Conservation (phyloP, 2,888 invertebrate genomes). For the Calliscelio sp. region DNA sequence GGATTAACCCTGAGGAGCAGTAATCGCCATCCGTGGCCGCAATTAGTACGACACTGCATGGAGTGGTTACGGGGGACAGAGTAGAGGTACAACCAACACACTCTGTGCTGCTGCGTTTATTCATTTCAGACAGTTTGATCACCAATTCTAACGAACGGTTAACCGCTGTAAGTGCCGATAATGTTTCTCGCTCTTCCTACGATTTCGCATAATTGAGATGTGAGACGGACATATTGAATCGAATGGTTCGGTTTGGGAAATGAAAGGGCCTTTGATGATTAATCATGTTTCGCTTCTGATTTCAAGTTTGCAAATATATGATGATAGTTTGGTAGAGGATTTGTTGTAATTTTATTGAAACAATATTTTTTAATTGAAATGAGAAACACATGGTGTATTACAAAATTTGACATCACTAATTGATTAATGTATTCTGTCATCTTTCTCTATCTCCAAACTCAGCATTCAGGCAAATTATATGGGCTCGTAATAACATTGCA, state of each 20-base stretch:
- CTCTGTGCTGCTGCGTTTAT: constrained; percentile 58
- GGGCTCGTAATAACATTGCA: constrained; percentile 15
- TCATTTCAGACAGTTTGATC: constrained; percentile 81
- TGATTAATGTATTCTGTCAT: too few relatives aligned
- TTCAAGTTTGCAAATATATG: too few relatives aligned
- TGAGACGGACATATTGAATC: constrained; percentile 1
- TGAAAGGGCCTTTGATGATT: too few relatives aligned
- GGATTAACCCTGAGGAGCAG: constrained; percentile 84
- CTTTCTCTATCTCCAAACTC: too few relatives aligned
- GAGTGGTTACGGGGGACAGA: constrained; percentile 81
- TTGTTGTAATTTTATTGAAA: too few relatives aligned
- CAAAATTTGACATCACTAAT: too few relatives aligned
- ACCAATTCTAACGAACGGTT: constrained; percentile 82
- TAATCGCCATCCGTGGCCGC: constrained; percentile 85
- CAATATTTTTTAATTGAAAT: too few relatives aligned
- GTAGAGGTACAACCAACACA: constrained; percentile 45
- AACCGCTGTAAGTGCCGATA: constrained; percentile 76
- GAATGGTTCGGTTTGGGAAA: neutral
- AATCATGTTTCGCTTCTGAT: too few relatives aligned
- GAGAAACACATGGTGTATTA: too few relatives aligned
- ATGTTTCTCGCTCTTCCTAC: constrained; percentile 47
- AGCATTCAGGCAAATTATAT: too few relatives aligned
- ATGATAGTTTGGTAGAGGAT: too few relatives aligned
- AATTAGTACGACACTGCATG: constrained; percentile 85
- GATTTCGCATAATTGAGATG: constrained; percentile 33